Percentiles rank a stretch among this genome's conserved stretches.
Evolutionary conservation across 1,140 invertebrate species (phyloP).

Genomic region (Myzus persicae): DNA sequence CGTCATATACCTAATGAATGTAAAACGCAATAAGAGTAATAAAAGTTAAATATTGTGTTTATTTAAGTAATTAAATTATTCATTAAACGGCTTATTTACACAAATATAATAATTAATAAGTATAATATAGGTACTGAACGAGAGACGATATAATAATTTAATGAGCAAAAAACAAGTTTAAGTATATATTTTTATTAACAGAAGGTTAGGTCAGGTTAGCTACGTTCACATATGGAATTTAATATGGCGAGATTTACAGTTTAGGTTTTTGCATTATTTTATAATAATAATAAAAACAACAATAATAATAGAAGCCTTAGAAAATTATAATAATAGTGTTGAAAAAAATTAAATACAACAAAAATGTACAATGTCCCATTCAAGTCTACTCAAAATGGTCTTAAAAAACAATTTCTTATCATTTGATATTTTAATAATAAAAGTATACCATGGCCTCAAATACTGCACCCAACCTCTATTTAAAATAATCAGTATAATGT

Average conservation of each 20-base stretch:
- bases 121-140: no score
- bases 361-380: background rate
- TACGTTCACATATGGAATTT: background rate
- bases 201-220: background rate
- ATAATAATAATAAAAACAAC: slow-evolving; percentile 3
- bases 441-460: background rate
- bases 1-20: background rate
- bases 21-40: background rate
- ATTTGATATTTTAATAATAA: background rate
- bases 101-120: no score
- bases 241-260: background rate
- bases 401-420: background rate
- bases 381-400: background rate
- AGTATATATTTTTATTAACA: background rate
- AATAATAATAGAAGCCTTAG: background rate
- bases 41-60: no score
- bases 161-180: background rate
- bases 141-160: background rate
- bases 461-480: background rate
- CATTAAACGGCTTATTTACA: no score
- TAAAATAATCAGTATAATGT: background rate
- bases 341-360: background rate
- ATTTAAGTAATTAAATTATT: no score
- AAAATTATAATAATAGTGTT: slow-evolving; percentile 7
- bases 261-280: background rate